Evolutionary conservation across 2,888 invertebrate genomes (phyloP).

Genomic region (Willowsia nigromaculata): DNA sequence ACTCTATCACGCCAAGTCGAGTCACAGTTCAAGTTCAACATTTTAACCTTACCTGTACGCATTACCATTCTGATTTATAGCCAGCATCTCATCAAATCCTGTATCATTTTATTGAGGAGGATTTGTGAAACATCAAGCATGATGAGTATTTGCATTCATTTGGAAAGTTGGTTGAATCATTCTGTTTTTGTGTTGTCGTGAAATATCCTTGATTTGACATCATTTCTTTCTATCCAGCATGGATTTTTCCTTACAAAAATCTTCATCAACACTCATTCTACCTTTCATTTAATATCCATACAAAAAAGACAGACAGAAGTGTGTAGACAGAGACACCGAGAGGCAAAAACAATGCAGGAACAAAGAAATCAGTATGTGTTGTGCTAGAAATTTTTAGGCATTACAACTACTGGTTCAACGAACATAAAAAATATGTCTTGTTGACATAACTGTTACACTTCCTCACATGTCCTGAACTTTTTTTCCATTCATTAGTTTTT

Average conservation of each 20-base stretch:
- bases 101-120: too few species aligned
- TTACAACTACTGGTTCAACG: constrained; percentile 1
- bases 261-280: too few species aligned
- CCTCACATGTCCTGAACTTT: constrained; percentile 28
- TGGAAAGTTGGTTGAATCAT: too few species aligned
- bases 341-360: neutral
- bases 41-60: neutral
- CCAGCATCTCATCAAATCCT: neutral
- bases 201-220: too few species aligned
- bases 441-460: constrained; percentile 72
- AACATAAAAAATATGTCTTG: constrained; percentile 40
- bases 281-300: too few species aligned
- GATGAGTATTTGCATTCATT: too few species aligned
- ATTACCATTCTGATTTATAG: neutral
- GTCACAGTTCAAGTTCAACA: constrained; percentile 35
- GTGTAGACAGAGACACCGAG: too few species aligned
- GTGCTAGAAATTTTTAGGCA: neutral
- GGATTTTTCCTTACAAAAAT: too few species aligned
- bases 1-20: too few species aligned
- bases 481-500: neutral
- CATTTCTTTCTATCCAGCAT: too few species aligned
- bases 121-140: neutral
- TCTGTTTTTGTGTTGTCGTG: too few species aligned
- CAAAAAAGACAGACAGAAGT: too few species aligned
- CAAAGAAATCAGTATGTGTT: neutral